These are phyloP conservation scores for Thymelicus acteon DNA, from an alignment of 2,888 invertebrate species.

Conservation along the genomic window DNA sequence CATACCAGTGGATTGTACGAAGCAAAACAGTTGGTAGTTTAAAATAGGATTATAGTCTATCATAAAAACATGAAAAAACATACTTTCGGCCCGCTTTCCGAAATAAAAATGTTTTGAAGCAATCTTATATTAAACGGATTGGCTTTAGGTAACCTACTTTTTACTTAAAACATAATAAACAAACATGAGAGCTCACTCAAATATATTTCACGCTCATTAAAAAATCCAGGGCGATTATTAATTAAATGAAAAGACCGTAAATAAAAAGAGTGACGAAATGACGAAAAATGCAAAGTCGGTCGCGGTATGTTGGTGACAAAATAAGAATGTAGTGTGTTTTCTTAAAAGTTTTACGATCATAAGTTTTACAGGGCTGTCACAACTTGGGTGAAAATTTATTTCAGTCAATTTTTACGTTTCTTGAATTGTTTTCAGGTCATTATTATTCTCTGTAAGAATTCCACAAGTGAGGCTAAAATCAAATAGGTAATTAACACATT, in stretches of 20 bases:
- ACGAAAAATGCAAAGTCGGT: conserved; percentile 43
- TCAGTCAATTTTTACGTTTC: too few relatives aligned
- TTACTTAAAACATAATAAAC: not conserved
- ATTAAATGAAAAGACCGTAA: conserved; percentile 34
- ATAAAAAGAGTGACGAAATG: conserved; percentile 41
- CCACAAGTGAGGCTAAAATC: too few relatives aligned
- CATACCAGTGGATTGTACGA: too few relatives aligned
- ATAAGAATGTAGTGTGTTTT: conserved; percentile 45
- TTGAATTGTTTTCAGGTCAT: too few relatives aligned
- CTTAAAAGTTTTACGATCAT: conserved; percentile 45
- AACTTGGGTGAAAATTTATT: not conserved
- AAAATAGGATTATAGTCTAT: too few relatives aligned
- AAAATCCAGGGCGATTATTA: conserved; percentile 43
- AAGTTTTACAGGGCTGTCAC: conserved; percentile 38
- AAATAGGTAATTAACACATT: too few relatives aligned
- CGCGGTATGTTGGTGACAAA: conserved; percentile 37
- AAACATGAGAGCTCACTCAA: not conserved
- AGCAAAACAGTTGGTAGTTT: too few relatives aligned
- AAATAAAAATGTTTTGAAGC: not conserved
- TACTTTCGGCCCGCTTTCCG: too few relatives aligned
- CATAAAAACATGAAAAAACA: too few relatives aligned
- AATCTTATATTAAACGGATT: not conserved
- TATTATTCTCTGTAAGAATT: too few relatives aligned
- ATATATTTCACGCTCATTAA: conserved; percentile 6
- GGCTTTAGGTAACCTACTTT: conserved; percentile 50